Conservation (phyloP, 2,888 invertebrate genomes). For the Callimorpha dominula region DNA sequence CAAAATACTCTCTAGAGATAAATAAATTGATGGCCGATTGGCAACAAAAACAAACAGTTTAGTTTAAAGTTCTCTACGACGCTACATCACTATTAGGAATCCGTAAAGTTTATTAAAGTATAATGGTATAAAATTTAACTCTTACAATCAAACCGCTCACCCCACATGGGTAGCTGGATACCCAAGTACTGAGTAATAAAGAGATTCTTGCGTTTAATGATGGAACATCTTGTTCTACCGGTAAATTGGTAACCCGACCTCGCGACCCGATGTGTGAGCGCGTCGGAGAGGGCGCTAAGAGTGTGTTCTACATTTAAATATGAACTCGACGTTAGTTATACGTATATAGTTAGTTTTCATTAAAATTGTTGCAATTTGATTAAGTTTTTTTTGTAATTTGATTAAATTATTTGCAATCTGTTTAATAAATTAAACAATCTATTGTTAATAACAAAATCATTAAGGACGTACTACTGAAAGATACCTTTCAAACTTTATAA, state of each 20-base stretch:
- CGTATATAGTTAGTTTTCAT: background rate
- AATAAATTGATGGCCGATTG: too few species aligned
- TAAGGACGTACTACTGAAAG: too few species aligned
- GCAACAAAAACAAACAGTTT: too few species aligned
- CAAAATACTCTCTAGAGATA: too few species aligned
- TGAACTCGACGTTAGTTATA: background rate
- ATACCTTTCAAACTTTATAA: too few species aligned
- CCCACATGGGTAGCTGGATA: constrained; percentile 22
- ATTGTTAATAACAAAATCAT: too few species aligned
- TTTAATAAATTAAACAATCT: too few species aligned
- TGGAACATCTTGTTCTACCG: constrained; percentile 58
- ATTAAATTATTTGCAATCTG: too few species aligned
- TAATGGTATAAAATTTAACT: constrained; percentile 6
- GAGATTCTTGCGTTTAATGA: constrained; percentile 58
- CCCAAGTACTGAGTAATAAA: constrained; percentile 47
- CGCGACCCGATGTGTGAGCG: constrained; percentile 51
- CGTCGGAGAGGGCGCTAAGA: constrained; percentile 18
- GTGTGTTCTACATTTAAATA: constrained; percentile 36
- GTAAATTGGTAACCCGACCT: constrained; percentile 79
- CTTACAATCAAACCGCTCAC: constrained; percentile 5
- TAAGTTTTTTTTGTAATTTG: background rate
- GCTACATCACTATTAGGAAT: too few species aligned
- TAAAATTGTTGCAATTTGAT: background rate
- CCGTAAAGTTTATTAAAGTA: background rate
- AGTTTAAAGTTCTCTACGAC: too few species aligned